A percentile compares a stretch with the other conserved stretches of the same genome.
Conservation (phyloP, 2,888 invertebrate genomes). For the Perizoma flavofasciatum region DNA sequence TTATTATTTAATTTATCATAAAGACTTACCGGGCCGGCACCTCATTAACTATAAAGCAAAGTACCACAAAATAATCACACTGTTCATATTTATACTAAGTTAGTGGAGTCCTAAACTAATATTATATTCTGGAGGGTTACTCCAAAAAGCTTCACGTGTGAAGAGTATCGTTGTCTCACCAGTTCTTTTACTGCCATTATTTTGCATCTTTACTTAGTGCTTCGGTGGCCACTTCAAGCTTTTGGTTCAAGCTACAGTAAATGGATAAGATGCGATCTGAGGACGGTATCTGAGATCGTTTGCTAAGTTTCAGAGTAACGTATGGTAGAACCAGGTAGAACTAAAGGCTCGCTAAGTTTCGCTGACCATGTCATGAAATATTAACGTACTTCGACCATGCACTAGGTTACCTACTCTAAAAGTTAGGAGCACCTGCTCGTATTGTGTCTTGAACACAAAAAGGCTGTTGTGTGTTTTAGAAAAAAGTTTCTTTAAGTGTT, state of each 20-base stretch:
- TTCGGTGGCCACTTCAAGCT: no score
- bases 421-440: constrained; percentile 16
- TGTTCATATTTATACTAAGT: constrained; percentile 39
- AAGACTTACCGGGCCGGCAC: constrained; percentile 18
- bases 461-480: no score
- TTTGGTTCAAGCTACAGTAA: no score
- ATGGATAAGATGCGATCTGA: no score
- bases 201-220: no score
- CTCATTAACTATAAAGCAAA: constrained; percentile 36
- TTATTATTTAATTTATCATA: constrained; percentile 27
- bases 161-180: no score
- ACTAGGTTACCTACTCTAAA: constrained; percentile 10
- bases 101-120: constrained; percentile 42
- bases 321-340: background rate
- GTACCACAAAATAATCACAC: constrained; percentile 37
- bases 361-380: constrained; percentile 23
- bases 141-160: background rate
- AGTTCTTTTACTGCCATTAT: no score
- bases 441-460: no score
- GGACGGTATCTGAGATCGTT: no score
- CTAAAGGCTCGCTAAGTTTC: constrained; percentile 7
- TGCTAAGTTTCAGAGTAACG: no score
- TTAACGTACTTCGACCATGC: constrained; percentile 8
- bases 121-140: constrained; percentile 23
- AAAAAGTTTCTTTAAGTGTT: no score